Evolutionary conservation across 2,113 vertebrate genomes (phyloP).

Genomic region (Coregonus clupeaformis): DNA sequence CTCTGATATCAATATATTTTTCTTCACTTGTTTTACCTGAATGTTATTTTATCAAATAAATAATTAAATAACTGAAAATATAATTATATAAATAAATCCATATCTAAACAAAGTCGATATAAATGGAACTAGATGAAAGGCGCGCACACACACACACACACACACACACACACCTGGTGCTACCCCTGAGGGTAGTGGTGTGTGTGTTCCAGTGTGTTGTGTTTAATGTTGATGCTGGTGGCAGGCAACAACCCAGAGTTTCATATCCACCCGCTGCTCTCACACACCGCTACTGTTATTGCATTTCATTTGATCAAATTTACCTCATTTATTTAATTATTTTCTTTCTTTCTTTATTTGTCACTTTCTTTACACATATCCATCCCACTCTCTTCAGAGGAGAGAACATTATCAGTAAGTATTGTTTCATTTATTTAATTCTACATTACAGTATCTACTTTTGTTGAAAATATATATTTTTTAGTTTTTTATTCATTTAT

Average conservation of each 20-base stretch:
- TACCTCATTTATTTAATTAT: conserved; percentile 63
- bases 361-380: no score
- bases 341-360: no score
- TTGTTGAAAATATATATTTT: background rate
- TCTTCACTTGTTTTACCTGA: no score
- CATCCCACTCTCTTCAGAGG: no score
- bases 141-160: conserved; percentile 33
- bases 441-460: background rate
- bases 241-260: conserved; percentile 61
- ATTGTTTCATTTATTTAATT: no score
- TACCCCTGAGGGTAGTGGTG: conserved; percentile 67
- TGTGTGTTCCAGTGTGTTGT: conserved; percentile 69
- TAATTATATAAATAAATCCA: conserved; percentile 76
- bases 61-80: no score
- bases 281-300: conserved; percentile 67
- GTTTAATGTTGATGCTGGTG: conserved; percentile 78
- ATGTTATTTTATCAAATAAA: no score
- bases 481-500: no score
- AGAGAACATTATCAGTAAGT: no score
- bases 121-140: conserved; percentile 70
- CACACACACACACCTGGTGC: conserved; percentile 11
- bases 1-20: conserved; percentile 22
- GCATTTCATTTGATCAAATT: conserved; percentile 69
- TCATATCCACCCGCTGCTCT: conserved; percentile 67
- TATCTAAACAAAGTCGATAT: conserved; percentile 70